Conservation (phyloP, 2,113 vertebrate genomes). For the Tragulus kanchil region DNA sequence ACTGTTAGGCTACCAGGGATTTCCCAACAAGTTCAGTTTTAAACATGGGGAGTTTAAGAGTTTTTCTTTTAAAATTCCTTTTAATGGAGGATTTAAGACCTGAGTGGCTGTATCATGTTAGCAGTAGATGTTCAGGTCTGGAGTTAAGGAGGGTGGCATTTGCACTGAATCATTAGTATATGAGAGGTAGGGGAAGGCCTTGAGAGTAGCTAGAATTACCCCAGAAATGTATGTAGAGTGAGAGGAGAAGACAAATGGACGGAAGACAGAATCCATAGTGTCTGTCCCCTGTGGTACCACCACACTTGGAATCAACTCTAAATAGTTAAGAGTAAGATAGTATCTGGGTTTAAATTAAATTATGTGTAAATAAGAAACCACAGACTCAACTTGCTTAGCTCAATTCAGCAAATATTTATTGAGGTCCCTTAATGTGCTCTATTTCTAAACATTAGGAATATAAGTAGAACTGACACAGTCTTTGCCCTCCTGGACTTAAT, state of each 20-base stretch:
- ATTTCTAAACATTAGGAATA: neutral
- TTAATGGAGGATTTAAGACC: slow-evolving; percentile 8
- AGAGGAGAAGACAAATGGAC: neutral
- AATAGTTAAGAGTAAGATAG: slow-evolving; percentile 11
- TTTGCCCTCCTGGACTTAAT: neutral
- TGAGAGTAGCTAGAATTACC: neutral
- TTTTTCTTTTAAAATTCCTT: neutral
- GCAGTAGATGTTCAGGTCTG: neutral
- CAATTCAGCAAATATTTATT: slow-evolving; percentile 32
- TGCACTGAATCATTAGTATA: neutral
- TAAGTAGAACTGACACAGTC: neutral
- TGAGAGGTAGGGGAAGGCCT: neutral
- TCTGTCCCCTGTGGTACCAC: neutral
- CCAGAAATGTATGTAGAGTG: slow-evolving; percentile 6
- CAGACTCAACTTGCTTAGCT: slow-evolving; percentile 8
- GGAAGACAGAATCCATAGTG: neutral
- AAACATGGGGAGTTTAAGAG: slow-evolving; percentile 14
- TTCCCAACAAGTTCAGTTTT: slow-evolving; percentile 2
- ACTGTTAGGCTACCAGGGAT: neutral
- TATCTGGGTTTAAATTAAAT: slow-evolving; percentile 25
- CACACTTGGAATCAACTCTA: neutral
- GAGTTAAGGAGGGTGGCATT: slow-evolving; percentile 11
- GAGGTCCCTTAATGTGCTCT: neutral
- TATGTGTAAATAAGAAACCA: neutral
- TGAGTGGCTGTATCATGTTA: neutral